Base-by-base conservation (phyloP, 1,140 invertebrate species). In the Saccostrea glomerata region DNA sequence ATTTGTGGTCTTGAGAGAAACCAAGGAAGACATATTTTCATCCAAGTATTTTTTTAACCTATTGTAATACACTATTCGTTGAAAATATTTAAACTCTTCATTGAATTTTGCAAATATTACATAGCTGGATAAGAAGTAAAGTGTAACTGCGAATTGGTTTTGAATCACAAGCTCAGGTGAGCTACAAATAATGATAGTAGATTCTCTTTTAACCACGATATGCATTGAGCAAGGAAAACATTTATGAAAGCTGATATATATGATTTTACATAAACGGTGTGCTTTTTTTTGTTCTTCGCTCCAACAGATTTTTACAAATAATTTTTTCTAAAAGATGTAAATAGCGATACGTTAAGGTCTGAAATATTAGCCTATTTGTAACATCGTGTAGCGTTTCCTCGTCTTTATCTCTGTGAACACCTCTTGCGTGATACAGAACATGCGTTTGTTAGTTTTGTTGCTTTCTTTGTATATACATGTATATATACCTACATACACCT, bases 361-460 rank as follows among this genome's bases (percentile, higher is more conserved):
- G 70, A 77, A 77, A 77, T 77, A 77, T 77, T 77, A 77, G 70
- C 70, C 30, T 36, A 12, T 30, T 30, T 77, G 11, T 30, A 77
- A 73, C 15, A 73, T 73, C 70, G 70, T 73, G 70, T 25, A 77
- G 25, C 23, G 23, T 77, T 77, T 77, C 25, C 70, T 36, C 25
- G 25, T 77, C 70, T 77, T 77, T 77, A 77, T 77, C 70, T 77
- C 25, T 11, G 15, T 77, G 30, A 40, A 77, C 70, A 77, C 70
- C 30, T 77, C 70, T 77, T 77, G 70, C 70, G 70, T 77, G 70
- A 77, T 36, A 77, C 70, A 77, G 30, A 77, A 25, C 70, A 77
- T 36, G 70, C 30, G 25, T 77, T 77, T 77, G 70, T 77, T 25
- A 25, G 13, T 77, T 77, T 63, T 63, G 58, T 77, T 77, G 9